Evolutionary conservation across 2,113 vertebrate genomes (phyloP).

Genomic region (Phalacrocorax aristotelis): DNA sequence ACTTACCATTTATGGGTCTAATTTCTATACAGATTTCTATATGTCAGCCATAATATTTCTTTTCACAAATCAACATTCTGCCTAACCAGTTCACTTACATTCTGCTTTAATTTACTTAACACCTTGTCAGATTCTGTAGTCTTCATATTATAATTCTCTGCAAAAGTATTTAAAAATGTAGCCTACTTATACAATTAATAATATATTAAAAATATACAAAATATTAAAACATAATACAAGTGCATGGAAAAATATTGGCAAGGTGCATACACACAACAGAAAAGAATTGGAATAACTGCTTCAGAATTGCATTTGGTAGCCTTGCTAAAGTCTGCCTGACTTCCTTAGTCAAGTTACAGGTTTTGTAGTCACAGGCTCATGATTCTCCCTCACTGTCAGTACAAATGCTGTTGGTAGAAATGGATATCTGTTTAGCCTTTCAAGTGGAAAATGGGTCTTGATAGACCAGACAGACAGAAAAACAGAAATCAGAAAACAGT

Average conservation of each 20-base stretch:
- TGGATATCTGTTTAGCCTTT: slow-evolving; percentile 13
- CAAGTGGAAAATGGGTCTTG: slow-evolving; percentile 27
- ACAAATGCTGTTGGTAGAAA: background rate
- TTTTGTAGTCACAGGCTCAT: background rate
- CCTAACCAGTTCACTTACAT: background rate
- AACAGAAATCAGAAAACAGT: slow-evolving; percentile 7
- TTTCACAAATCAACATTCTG: slow-evolving; percentile 6
- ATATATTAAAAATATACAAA: background rate
- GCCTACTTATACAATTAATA: background rate
- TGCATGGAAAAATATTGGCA: background rate
- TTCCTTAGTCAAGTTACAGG: background rate
- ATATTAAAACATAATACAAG: background rate
- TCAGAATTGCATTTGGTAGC: background rate
- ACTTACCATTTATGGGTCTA: slow-evolving; percentile 15
- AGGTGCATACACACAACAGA: background rate
- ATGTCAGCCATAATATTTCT: slow-evolving; percentile 55
- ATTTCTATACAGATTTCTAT: slow-evolving; percentile 52
- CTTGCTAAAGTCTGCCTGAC: background rate
- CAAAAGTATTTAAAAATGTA: background rate
- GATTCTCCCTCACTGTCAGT: background rate
- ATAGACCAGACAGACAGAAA: background rate
- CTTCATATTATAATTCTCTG: background rate
- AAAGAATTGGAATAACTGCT: background rate
- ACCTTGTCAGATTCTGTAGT: background rate
- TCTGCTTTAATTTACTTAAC: background rate